Conservation (phyloP, 2,797 vertebrate species). For the Liasis olivaceus region DNA sequence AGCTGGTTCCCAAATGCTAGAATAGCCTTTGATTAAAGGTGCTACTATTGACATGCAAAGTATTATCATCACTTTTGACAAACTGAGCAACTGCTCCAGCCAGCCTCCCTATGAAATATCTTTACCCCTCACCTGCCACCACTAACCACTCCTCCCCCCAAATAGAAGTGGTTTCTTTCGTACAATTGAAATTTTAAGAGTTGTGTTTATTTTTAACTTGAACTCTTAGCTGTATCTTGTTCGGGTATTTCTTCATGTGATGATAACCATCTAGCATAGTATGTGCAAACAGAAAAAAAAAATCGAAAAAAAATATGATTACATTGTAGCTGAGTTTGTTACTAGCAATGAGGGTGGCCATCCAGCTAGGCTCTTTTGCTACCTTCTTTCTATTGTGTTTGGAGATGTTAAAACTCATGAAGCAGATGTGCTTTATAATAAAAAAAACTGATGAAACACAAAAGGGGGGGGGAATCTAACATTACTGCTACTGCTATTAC, state of each 20-base stretch:
- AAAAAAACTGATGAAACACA: conserved; percentile 56
- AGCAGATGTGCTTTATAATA: conserved; percentile 56
- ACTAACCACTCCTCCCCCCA: conserved; percentile 18
- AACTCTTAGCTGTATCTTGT: conserved; percentile 64
- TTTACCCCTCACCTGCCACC: neutral
- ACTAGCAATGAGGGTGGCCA: neutral
- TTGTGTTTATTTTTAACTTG: conserved; percentile 67
- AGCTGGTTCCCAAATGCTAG: neutral
- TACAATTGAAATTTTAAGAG: conserved; percentile 27
- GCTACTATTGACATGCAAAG: conserved; percentile 51
- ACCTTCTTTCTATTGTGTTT: conserved; percentile 56
- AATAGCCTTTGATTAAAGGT: conserved; percentile 43
- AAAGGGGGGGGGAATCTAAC: conserved; percentile 29
- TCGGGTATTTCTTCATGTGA: conserved; percentile 69
- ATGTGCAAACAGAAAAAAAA: conserved; percentile 59
- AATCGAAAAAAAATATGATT: neutral
- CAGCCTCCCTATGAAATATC: conserved; percentile 3
- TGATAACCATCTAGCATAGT: conserved; percentile 65
- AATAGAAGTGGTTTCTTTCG: conserved; percentile 50
- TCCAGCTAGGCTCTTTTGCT: conserved; percentile 44
- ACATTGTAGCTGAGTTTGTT: conserved; percentile 18
- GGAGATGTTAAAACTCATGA: conserved; percentile 42
- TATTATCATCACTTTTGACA: conserved; percentile 37
- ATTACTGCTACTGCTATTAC: conserved; percentile 39
- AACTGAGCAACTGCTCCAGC: conserved; percentile 23